phyloP scores from a whole-genome alignment of 2,113 vertebrate genomes.

The Morone chrysops region DNA sequence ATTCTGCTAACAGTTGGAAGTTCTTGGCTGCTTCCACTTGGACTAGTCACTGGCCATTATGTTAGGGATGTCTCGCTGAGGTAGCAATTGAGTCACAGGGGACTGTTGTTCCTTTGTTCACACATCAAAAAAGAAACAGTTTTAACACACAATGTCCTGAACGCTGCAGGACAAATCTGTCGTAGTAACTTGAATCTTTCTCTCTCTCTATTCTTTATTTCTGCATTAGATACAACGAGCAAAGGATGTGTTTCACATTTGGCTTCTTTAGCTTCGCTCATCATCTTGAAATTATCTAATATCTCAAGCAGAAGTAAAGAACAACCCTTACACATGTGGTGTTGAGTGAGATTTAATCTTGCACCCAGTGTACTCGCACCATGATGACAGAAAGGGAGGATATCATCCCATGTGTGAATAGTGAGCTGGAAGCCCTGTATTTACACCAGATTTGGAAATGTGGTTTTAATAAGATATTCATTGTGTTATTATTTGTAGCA shows the following conservation, averaged over 20 bases:
- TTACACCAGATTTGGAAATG: neutral
- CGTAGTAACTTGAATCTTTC: neutral
- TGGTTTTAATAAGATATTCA: neutral
- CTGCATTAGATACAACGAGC: neutral
- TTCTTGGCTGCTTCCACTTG: neutral
- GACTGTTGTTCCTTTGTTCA: neutral
- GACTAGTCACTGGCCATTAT: neutral
- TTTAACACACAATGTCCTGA: neutral
- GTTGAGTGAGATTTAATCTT: neutral
- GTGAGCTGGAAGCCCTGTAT: neutral
- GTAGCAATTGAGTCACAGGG: neutral
- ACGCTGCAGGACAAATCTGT: neutral
- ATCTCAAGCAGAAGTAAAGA: neutral
- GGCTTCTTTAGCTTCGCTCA: neutral
- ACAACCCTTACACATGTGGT: neutral
- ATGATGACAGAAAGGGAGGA: neutral
- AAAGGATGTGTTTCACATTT: neutral
- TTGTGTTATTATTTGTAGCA: neutral
- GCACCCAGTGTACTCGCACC: neutral
- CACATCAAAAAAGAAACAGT: neutral
- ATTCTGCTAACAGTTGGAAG: neutral
- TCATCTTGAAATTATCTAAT: neutral
- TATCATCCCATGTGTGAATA: too few relatives aligned
- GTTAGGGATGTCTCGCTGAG: neutral
- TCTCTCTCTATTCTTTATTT: neutral